phyloP scores from a whole-genome alignment of 2,797 vertebrate genomes.

The Hipposideros larvatus region DNA sequence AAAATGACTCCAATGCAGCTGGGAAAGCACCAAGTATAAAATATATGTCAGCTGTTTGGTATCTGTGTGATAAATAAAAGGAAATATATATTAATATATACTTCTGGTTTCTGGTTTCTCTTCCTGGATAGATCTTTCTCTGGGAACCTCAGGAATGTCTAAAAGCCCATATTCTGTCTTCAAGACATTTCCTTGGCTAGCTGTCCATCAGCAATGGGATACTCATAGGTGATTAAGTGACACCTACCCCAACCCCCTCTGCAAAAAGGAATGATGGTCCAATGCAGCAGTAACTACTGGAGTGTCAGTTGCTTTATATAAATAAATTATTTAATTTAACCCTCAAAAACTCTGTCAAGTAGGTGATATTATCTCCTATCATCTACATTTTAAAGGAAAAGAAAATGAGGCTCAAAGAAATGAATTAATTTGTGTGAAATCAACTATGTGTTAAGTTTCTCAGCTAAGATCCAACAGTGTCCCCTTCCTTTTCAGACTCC shows the following conservation, averaged over 20 bases:
- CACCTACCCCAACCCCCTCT: fast-evolving
- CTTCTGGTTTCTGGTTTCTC: slow-evolving; percentile 16
- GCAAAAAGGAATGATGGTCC: neutral
- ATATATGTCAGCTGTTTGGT: neutral
- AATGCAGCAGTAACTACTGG: neutral
- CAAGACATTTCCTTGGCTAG: too few species aligned
- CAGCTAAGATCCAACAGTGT: neutral
- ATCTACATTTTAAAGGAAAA: neutral
- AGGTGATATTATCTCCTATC: neutral
- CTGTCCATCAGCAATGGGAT: neutral
- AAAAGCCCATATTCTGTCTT: neutral
- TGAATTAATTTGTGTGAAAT: neutral
- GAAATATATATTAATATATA: neutral
- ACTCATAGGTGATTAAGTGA: neutral
- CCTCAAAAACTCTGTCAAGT: neutral
- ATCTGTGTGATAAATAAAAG: slow-evolving; percentile 20
- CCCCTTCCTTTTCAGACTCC: neutral
- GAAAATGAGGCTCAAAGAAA: neutral
- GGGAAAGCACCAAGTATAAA: slow-evolving; percentile 22
- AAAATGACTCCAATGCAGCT: slow-evolving; percentile 13
- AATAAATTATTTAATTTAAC: neutral
- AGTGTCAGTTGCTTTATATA: neutral
- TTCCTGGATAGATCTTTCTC: neutral
- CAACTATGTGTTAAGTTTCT: neutral
- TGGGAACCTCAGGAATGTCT: neutral